Percentiles rank a stretch among this genome's conserved stretches.
phyloP scores from a whole-genome alignment of 1,140 invertebrate species.

The Calosoma granatense region DNA sequence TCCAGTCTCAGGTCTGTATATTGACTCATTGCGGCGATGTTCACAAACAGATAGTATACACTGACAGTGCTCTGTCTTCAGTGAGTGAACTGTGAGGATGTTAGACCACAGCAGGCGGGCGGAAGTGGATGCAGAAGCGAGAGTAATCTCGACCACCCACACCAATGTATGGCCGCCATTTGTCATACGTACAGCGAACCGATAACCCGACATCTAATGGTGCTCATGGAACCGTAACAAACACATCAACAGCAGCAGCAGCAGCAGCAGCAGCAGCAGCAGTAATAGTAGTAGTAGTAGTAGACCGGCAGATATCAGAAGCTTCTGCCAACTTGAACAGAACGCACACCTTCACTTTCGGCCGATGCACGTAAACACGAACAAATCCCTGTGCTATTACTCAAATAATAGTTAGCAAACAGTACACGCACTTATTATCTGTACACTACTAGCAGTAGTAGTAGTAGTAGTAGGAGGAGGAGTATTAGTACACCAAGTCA shows the following conservation, averaged over 20 bases:
- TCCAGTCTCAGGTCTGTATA: no score
- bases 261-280: neutral
- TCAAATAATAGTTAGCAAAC: conserved; percentile 1
- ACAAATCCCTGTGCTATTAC: neutral
- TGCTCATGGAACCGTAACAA: neutral
- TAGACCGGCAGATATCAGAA: neutral
- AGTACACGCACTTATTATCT: neutral
- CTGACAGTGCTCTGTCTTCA: no score
- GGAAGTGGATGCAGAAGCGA: neutral
- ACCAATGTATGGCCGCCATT: neutral
- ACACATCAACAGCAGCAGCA: neutral
- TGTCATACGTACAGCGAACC: no score
- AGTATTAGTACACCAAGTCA: no score
- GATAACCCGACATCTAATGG: no score
- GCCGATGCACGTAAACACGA: neutral
- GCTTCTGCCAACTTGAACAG: neutral
- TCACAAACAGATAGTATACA: no score
- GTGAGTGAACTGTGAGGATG: neutral
- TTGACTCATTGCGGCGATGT: no score
- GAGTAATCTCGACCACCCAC: neutral
- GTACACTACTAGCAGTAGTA: neutral
- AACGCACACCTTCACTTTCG: neutral
- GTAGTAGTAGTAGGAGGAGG: no score
- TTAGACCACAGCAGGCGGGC: neutral
- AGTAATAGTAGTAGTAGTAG: no score